Percentiles rank a stretch among this genome's conserved stretches.
Evolutionary conservation across 2,113 vertebrate genomes (phyloP).

Genomic region (Notothenia rossii): DNA sequence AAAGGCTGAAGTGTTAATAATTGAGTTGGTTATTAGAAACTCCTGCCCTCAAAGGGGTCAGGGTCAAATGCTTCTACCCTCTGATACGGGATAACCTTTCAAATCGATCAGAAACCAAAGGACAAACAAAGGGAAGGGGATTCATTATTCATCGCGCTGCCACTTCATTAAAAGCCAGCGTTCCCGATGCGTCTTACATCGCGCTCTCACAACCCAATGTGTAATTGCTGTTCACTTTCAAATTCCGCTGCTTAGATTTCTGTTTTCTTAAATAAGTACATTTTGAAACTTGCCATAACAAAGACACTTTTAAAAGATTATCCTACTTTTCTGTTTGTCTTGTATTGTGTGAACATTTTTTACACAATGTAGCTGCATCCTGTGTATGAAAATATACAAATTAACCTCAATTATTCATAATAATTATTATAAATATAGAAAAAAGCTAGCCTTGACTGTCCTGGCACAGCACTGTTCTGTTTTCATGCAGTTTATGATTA

Average conservation of each 20-base stretch:
- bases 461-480: neutral
- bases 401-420: too few species aligned
- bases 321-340: too few species aligned
- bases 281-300: too few species aligned
- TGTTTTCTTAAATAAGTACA: too few species aligned
- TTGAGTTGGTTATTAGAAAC: constrained; percentile 58
- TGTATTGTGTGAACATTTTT: too few species aligned
- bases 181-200: constrained; percentile 22
- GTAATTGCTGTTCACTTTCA: constrained; percentile 21
- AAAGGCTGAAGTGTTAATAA: constrained; percentile 47
- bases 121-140: constrained; percentile 23
- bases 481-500: neutral
- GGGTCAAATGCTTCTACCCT: constrained; percentile 56
- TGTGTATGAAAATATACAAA: too few species aligned
- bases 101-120: constrained; percentile 57
- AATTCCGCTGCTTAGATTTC: neutral
- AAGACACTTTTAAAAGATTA: too few species aligned
- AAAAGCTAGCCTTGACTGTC: too few species aligned
- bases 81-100: constrained; percentile 58
- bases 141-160: constrained; percentile 60
- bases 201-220: too few species aligned
- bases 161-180: constrained; percentile 37
- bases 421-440: too few species aligned
- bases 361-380: too few species aligned
- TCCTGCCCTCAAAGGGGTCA: neutral